Conservation (phyloP, 2,113 vertebrate species). For the Pachypanchax playfairii region DNA sequence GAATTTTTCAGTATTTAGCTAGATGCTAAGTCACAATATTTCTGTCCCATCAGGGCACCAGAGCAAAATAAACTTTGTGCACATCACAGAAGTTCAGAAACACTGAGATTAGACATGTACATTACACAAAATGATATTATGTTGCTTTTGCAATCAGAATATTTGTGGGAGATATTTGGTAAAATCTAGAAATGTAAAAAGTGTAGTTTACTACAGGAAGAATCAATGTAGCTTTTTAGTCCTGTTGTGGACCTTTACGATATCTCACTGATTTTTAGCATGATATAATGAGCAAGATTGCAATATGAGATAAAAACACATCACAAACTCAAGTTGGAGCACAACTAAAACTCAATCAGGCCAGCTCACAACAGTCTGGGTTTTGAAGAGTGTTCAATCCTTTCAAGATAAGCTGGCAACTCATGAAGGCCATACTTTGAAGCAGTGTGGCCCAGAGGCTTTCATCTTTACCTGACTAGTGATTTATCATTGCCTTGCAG, state of each 20-base stretch:
- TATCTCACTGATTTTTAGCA: neutral
- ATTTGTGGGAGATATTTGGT: neutral
- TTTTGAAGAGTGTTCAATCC: conserved; percentile 55
- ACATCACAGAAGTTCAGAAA: neutral
- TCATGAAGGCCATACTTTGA: conserved; percentile 68
- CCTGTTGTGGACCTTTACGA: neutral
- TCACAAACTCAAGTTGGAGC: conserved; percentile 10
- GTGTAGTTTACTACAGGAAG: neutral
- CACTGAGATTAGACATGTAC: neutral
- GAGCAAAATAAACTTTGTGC: neutral
- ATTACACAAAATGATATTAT: neutral
- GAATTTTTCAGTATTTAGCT: neutral
- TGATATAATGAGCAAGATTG: conserved; percentile 5
- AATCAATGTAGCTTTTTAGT: neutral
- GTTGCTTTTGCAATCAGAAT: neutral
- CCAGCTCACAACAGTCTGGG: conserved; percentile 35
- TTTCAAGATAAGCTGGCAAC: conserved; percentile 69
- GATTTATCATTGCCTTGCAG: conserved; percentile 71
- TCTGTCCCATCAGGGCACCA: neutral
- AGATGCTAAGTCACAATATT: neutral
- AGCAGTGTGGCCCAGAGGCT: conserved; percentile 66
- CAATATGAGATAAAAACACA: conserved; percentile 13
- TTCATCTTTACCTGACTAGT: conserved; percentile 72
- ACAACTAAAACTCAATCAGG: conserved; percentile 46
- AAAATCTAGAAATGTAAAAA: neutral